phyloP scores from a whole-genome alignment of 2,113 vertebrate species.

The Gasterosteus aculeatus region DNA sequence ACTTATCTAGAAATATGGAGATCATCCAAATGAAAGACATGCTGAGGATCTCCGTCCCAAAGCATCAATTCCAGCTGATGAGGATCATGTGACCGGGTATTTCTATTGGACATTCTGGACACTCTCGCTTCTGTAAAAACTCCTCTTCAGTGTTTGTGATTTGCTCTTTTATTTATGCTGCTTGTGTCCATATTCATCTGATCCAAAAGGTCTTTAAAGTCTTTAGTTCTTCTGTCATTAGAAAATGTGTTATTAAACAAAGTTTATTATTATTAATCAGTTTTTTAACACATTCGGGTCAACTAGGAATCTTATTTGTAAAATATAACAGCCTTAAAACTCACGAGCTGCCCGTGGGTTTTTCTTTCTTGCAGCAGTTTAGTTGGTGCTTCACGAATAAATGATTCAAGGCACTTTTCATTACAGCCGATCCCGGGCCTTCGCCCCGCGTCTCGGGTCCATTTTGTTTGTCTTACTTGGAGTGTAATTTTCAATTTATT shows the following conservation, averaged over 20 bases:
- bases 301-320: slow-evolving; percentile 23
- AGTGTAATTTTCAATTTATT: slow-evolving; percentile 53
- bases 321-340: slow-evolving; percentile 10
- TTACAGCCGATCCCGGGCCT: slow-evolving; percentile 41
- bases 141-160: neutral
- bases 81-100: neutral
- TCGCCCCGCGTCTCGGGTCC: slow-evolving; percentile 31
- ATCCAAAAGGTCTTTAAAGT: neutral
- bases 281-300: neutral
- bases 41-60: neutral
- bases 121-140: neutral
- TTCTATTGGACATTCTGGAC: neutral
- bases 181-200: neutral
- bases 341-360: neutral
- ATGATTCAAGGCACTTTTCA: slow-evolving; percentile 44
- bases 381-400: slow-evolving; percentile 40
- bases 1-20: slow-evolving; percentile 1
- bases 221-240: neutral
- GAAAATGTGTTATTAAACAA: too few relatives aligned
- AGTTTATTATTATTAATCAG: neutral
- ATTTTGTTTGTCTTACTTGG: slow-evolving; percentile 40
- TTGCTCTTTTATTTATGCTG: neutral
- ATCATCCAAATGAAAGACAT: neutral
- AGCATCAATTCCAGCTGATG: neutral
- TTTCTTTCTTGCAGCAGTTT: slow-evolving; percentile 24